Conservation (phyloP, 2,797 vertebrate species). For the Acipenser oxyrinchus region DNA sequence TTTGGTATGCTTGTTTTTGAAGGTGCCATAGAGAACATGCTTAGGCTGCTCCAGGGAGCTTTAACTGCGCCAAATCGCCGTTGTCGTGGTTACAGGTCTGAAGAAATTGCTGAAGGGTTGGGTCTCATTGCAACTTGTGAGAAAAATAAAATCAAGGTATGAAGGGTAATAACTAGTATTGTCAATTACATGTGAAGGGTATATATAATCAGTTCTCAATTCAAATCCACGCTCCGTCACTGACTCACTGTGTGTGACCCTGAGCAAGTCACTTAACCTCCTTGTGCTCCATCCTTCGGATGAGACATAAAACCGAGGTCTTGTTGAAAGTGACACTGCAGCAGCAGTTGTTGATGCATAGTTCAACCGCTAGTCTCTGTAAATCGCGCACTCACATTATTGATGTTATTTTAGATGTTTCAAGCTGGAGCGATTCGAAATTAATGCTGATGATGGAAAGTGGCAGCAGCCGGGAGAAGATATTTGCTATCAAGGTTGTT, state of each 20-base stretch:
- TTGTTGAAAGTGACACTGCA: no score
- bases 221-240: no score
- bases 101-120: constrained; percentile 16
- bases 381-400: neutral
- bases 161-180: no score
- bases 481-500: constrained; percentile 14
- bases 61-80: constrained; percentile 10
- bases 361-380: no score
- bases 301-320: no score
- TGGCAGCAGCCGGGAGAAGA: constrained; percentile 8
- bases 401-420: constrained; percentile 11
- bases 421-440: constrained; percentile 10
- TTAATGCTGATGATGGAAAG: constrained; percentile 14
- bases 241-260: no score
- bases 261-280: no score
- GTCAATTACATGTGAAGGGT: no score
- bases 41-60: constrained; percentile 10
- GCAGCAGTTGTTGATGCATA: no score
- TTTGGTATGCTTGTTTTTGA: neutral
- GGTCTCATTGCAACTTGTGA: constrained; percentile 15
- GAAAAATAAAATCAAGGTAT: constrained; percentile 17
- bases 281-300: no score
- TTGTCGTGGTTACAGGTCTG: constrained; percentile 14
- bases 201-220: no score
- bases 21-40: constrained; percentile 16